Conservation (phyloP, 2,888 invertebrate species). For the Abrostola triplasia region DNA sequence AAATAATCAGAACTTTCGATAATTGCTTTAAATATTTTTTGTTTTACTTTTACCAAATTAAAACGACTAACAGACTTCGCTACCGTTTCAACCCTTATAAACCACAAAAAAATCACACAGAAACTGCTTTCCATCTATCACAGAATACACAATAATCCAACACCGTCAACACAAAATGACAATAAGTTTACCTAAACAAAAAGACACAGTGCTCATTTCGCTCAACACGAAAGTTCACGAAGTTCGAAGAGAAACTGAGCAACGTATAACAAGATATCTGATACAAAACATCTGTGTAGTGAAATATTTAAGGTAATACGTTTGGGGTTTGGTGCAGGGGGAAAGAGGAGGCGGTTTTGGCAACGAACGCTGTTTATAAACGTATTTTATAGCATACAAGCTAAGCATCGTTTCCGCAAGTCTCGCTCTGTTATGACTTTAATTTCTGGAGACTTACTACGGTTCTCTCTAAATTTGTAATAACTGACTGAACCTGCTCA, state of each 20-base stretch:
- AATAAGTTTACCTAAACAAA: slow-evolving; percentile 54
- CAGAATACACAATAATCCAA: slow-evolving; percentile 9
- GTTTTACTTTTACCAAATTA: no score
- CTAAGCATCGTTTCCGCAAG: not conserved
- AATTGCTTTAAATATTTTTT: no score
- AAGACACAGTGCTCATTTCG: slow-evolving; percentile 53
- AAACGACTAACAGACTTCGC: no score
- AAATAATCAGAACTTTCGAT: no score
- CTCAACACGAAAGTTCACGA: slow-evolving; percentile 17
- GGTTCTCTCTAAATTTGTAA: no score
- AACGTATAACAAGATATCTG: slow-evolving; percentile 49
- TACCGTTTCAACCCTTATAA: not conserved
- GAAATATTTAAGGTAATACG: slow-evolving; percentile 59
- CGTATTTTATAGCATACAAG: not conserved
- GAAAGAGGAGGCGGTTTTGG: slow-evolving; percentile 17
- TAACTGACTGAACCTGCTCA: no score
- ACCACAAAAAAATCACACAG: not conserved
- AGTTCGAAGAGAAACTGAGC: slow-evolving; percentile 34
- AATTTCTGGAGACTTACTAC: no score
- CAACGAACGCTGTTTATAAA: not conserved
- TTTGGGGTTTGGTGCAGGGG: slow-evolving; percentile 35
- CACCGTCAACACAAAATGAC: slow-evolving; percentile 10
- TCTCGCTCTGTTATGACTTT: not conserved
- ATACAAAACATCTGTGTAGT: slow-evolving; percentile 57
- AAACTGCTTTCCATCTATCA: slow-evolving; percentile 16